Evolutionary conservation across 2,113 vertebrate species (phyloP).

Genomic region (Anoura caudifer): DNA sequence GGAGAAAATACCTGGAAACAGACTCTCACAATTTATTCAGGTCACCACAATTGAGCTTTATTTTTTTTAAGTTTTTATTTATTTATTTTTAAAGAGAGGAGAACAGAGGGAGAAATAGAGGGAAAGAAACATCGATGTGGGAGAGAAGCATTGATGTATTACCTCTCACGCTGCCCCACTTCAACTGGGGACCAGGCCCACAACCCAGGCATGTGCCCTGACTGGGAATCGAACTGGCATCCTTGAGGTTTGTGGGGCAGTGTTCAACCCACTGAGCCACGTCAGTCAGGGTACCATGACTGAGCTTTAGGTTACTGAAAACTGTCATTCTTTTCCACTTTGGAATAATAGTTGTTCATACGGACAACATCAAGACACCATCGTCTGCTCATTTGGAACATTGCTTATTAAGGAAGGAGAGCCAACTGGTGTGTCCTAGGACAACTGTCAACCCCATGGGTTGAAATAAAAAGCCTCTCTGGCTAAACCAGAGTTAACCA

Average conservation of each 20-base stretch:
- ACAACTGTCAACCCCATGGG: not conserved
- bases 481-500: not conserved
- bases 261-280: too few relatives aligned
- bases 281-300: not conserved
- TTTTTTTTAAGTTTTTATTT: not conserved
- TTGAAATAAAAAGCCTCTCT: not conserved
- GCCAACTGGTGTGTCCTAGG: not conserved
- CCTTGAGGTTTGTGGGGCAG: too few relatives aligned
- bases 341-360: not conserved
- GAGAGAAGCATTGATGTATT: too few relatives aligned
- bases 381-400: not conserved
- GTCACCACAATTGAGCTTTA: not conserved
- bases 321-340: not conserved
- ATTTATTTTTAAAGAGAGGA: too few relatives aligned
- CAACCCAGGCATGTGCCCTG: too few relatives aligned
- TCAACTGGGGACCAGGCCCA: too few relatives aligned
- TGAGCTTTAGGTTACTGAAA: not conserved
- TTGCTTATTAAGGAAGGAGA: not conserved
- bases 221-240: too few relatives aligned
- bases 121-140: too few relatives aligned
- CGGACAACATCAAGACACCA: not conserved
- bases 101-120: too few relatives aligned
- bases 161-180: too few relatives aligned
- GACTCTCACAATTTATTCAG: not conserved
- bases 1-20: not conserved